Base-by-base conservation (phyloP, 1,140 invertebrate species). In the Daktulosphaira vitifoliae region DNA sequence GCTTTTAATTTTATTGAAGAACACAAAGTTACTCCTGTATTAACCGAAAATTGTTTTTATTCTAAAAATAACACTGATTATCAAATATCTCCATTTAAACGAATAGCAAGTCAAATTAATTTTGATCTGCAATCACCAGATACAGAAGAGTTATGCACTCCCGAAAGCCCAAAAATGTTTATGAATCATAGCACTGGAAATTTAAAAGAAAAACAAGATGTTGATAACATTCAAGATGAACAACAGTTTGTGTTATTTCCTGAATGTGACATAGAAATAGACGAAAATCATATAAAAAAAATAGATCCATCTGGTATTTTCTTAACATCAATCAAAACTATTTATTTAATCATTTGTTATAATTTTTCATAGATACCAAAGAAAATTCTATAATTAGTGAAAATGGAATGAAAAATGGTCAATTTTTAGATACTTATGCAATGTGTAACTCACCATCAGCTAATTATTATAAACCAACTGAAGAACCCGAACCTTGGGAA, bases 401-500 rank as follows among this genome's bases (percentile, higher is more conserved):
- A 62, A 33, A 74, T 74, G 53, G 72, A 4, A 48, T 46, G 42
- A 62, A n/a, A 62, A 62, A 38, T 3, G 56, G 56, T 48, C 56
- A 75, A 20, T 88, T 87, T 70, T 71, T 88, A 20, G 86, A 89
- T 68, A 85, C 84, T 3, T 83, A 84, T 67, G 81, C 79, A 15
- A 87, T 87, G 85, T 85, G 82, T 68, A 84, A 81, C 68, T 87
- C 84, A 7, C 86, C 86, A 0, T 87, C 86, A 20, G 86, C 86
- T 0, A 88, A 88, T 75, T 88, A 88, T 73, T 89, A 89, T 71
- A 83, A 87, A 66, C 85, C 86, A 1, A 87, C 84, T 0, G 87
- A 90, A 71, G 88, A 90, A 71, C 87, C 87, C 1, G 89, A 93
- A 73, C 90, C 90, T 0, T 88, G 88, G 82, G 91, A 93, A 74